Evolutionary conservation across 2,113 vertebrate species (phyloP).

Genomic region (Gasterosteus nipponicus): DNA sequence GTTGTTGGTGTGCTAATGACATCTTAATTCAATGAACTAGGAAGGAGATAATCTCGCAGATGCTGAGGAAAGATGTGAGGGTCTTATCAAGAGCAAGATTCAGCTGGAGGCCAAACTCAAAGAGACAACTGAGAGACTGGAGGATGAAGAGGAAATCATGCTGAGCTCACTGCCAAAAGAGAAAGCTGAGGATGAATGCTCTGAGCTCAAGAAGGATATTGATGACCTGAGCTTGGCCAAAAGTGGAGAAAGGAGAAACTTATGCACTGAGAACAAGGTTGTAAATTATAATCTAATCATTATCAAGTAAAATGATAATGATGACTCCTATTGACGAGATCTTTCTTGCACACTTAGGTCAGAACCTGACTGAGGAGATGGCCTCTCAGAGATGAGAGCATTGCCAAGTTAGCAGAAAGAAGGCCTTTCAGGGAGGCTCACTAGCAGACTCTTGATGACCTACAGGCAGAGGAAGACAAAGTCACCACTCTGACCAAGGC

Average conservation of each 20-base stretch:
- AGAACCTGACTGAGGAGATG: too few relatives aligned
- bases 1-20: background rate
- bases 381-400: too few relatives aligned
- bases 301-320: too few relatives aligned
- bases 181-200: conserved; percentile 86
- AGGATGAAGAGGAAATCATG: conserved; percentile 84
- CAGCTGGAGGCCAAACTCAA: conserved; percentile 75
- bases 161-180: conserved; percentile 85
- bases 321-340: too few relatives aligned
- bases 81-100: conserved; percentile 74
- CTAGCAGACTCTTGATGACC: too few relatives aligned
- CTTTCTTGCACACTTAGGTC: too few relatives aligned
- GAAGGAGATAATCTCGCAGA: conserved; percentile 69
- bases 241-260: conserved; percentile 69
- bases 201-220: conserved; percentile 74
- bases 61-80: conserved; percentile 73
- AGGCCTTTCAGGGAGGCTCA: too few relatives aligned
- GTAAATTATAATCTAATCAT: too few relatives aligned
- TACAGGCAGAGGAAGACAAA: too few relatives aligned
- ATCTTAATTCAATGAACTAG: conserved; percentile 28
- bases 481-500: too few relatives aligned
- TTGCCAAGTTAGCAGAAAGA: too few relatives aligned
- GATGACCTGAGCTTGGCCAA: conserved; percentile 65
- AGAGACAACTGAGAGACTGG: conserved; percentile 85
- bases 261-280: too few relatives aligned